Base-by-base conservation (phyloP, 2,888 invertebrate genomes). In the Noctuana brunneofusca region DNA sequence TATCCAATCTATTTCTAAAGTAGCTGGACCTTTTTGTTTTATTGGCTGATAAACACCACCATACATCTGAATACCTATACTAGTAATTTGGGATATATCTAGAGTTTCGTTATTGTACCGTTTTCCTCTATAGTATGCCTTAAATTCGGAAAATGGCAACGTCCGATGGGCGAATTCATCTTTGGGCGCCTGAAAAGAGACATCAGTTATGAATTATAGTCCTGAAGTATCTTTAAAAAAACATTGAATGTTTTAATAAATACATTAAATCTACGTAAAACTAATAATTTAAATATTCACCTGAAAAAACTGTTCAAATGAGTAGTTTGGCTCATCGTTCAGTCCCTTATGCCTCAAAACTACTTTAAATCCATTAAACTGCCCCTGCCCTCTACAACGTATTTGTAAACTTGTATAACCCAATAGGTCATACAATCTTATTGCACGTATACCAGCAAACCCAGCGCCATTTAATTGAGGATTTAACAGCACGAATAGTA, bases 391-490 rank as follows among this genome's bases (percentile, higher is more conserved):
- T 66, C 94, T 87, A 67, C 93, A 93, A 64, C 79, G 81, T 9
- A 94, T 78, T 72, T 92, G 87, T 18, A 95, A 76, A 66, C 87
- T 87, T 0, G 84, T 81, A 68, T 86, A 89, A 9, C 83, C 85
- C 0, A 86, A 83, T 4, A 95, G 79, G 73, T 95, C 80, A 63
- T 93, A 88, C 20, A 83, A 75, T 8, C 85, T 87, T 12, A 83
- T 71, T n/a, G 87, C 91, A 65, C 93, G 79, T 65, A 93, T 88
- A 11, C 94, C 95, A 30, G 94, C 94, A 76, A 95, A 95, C 1
- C 94, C 94, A 20, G 95, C 95, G 0, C 95, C 95, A 68, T 95
- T 94, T 8, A 92, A 86, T 80, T 94, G 94, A 3, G 95, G 94
- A 74, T 94, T 94, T 20, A 95, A 74, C 53, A 95, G 79, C 2